A percentile compares a stretch with the other conserved stretches of the same genome.
phyloP scores from a whole-genome alignment of 2,797 vertebrate species.

The Sciurus carolinensis region DNA sequence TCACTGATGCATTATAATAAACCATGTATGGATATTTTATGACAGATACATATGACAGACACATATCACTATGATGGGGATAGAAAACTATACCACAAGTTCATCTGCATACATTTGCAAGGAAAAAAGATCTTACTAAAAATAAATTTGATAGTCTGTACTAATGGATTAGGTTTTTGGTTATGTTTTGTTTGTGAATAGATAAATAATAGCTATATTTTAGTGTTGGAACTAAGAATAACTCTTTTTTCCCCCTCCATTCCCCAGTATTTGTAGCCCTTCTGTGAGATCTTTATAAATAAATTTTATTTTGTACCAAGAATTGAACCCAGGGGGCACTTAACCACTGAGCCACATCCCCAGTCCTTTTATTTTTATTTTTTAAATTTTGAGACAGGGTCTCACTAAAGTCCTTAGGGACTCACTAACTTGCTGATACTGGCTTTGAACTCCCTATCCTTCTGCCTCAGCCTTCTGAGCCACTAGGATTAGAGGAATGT shows the following conservation, averaged over 20 bases:
- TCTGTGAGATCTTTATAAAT: conserved; percentile 1
- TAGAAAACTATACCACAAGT: neutral
- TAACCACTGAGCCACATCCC: too few relatives aligned
- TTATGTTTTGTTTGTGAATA: neutral
- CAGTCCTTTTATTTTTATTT: too few relatives aligned
- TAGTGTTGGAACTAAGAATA: neutral
- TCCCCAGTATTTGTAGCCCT: conserved; percentile 23
- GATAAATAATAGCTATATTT: neutral
- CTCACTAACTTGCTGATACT: too few relatives aligned
- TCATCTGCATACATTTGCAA: conserved; percentile 46
- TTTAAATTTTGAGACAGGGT: too few relatives aligned
- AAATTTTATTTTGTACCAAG: neutral
- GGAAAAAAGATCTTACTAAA: conserved; percentile 35
- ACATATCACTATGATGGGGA: neutral
- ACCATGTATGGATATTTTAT: conserved; percentile 11
- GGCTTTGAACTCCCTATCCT: too few relatives aligned
- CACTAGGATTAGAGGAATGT: too few relatives aligned
- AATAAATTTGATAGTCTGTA: neutral
- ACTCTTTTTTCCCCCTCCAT: neutral
- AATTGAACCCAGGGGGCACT: too few relatives aligned
- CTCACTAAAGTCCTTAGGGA: too few relatives aligned
- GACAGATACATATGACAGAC: neutral
- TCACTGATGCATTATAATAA: neutral
- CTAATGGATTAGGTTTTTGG: neutral
- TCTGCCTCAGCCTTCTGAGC: too few relatives aligned